A percentile compares a stretch with the other conserved stretches of the same genome.
Evolutionary conservation across 1,140 invertebrate genomes (phyloP).

Genomic region (Gryon sp.): DNA sequence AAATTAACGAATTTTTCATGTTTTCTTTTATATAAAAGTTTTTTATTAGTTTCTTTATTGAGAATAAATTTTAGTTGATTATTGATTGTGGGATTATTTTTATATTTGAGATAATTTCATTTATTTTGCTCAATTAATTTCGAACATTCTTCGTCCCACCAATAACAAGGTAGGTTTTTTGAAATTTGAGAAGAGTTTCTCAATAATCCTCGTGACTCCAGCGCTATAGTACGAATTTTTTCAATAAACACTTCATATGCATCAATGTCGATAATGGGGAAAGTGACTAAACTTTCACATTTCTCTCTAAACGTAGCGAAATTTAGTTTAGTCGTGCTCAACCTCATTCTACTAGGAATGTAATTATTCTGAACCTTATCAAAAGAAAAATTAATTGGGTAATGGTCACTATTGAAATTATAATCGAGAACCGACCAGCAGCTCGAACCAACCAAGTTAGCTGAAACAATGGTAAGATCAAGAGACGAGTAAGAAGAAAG

Average conservation of each 20-base stretch:
- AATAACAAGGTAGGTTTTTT: background rate
- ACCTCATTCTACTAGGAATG: background rate
- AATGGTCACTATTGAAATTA: background rate
- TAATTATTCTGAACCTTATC: too few species aligned
- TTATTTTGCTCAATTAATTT: background rate
- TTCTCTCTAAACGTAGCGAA: background rate
- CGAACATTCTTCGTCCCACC: background rate
- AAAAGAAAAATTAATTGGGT: background rate
- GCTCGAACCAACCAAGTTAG: background rate
- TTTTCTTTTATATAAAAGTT: too few species aligned
- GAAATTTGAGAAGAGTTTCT: background rate
- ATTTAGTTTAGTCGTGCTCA: background rate
- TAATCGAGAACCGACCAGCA: background rate
- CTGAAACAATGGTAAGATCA: background rate
- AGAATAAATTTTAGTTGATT: background rate
- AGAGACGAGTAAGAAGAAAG: background rate
- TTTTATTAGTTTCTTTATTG: background rate
- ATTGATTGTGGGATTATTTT: background rate
- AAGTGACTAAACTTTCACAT: too few species aligned
- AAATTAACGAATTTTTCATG: too few species aligned
- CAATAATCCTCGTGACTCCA: too few species aligned
- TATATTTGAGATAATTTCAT: background rate
- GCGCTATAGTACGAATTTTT: too few species aligned
- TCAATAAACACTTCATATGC: too few species aligned
- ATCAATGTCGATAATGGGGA: too few species aligned